Base-by-base conservation (phyloP, 2,797 vertebrate species). In the Acanthurus leucopareius region DNA sequence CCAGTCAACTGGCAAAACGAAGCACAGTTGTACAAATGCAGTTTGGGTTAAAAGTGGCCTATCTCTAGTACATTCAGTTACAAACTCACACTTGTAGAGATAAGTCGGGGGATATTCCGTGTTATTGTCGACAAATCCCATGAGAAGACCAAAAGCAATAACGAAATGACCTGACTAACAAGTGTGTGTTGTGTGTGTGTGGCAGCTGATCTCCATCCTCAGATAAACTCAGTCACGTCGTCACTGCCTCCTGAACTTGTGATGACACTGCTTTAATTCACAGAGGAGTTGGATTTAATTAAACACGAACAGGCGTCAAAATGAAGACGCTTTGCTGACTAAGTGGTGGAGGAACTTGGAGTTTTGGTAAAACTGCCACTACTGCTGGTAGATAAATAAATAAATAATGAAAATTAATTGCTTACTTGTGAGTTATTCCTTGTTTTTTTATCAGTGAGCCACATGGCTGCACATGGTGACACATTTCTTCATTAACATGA, bases 51-150 rank as follows among this genome's bases (percentile, higher is more conserved):
- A 88, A 93, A 82, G 83, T 91, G 92, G 66, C 45, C 70, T 90
- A 84, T 88, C 83, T 75, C 83, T 85, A 92, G 75, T 94, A 97
- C 96, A 97, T 96, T 97, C 95, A 95, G 49, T 92, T 93, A 89
- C 88, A 92, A 91, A 86, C 81, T 81, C 81, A 84, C 86, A 79
- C 83, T 83, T 61, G 75, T 68, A 69, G 79, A 65, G 56, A 69
- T 16, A 32, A 59, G 56, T 57, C 68, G 10, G 62, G 58, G 59
- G 64, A 74, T 73, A 25, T 9, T 61, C 20, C 32, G 4, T 28
- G 32, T 32, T 28, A 20, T 2, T 58, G 51, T 80, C 78, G 81
- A 65, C 75, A 64, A 80, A 66, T 79, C 25, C 19, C 17, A 56
- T 8, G 7, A 66, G 65, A 45, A 38, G 11, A 22, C 53, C 62